These are phyloP conservation scores for Propithecus deckenii DNA, from an alignment of 2,797 vertebrate genomes.

Conservation along the genomic window DNA sequence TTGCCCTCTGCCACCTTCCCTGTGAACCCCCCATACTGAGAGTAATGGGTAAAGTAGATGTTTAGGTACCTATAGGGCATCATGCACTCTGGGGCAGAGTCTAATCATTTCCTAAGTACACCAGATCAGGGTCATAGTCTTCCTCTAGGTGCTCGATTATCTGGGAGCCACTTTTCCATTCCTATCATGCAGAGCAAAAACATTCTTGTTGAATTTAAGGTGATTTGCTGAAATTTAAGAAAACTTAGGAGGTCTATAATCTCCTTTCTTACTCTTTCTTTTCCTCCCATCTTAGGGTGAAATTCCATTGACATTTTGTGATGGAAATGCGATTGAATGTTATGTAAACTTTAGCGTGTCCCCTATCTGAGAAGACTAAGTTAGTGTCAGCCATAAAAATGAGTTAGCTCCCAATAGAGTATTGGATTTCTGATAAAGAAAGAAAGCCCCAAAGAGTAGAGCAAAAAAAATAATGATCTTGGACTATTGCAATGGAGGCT, in stretches of 20 bases:
- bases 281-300: not conserved
- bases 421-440: conserved; percentile 39
- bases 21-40: accelerated
- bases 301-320: not conserved
- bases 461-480: not conserved
- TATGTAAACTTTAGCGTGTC: not conserved
- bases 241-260: not conserved
- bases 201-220: not conserved
- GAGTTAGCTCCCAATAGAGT: not conserved
- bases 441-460: not conserved
- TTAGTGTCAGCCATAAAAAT: not conserved
- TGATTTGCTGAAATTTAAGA: conserved; percentile 11
- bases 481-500: not conserved
- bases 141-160: not conserved
- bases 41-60: not conserved
- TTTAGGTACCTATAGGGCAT: not conserved
- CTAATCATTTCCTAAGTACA: not conserved
- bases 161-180: not conserved
- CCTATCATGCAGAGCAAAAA: not conserved
- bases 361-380: not conserved
- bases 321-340: conserved; percentile 36
- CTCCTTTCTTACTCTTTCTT: not conserved
- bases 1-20: not conserved
- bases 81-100: not conserved
- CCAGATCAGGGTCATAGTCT: not conserved